These are phyloP conservation scores for Aphelenchoides fujianensis DNA, from an alignment of 1,140 invertebrate species.

Conservation along the genomic window DNA sequence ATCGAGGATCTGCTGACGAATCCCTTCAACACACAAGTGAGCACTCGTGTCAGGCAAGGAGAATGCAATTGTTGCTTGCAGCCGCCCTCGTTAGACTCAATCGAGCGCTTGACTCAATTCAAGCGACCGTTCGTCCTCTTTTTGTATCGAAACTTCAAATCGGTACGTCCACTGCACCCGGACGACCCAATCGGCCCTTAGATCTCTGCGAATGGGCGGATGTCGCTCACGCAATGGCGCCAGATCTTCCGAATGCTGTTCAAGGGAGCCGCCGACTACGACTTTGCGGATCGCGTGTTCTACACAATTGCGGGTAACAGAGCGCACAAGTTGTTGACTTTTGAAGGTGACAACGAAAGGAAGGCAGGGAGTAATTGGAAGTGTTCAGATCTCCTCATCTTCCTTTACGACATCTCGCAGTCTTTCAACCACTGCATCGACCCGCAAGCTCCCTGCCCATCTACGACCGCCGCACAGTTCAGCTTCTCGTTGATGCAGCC, in stretches of 20 bases:
- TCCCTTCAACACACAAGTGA: constrained; percentile 52
- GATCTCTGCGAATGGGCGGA: constrained; percentile 43
- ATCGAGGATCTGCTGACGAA: constrained; percentile 48
- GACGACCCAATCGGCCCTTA: constrained; percentile 31
- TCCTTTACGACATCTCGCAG: constrained; percentile 39
- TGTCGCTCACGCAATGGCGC: constrained; percentile 39
- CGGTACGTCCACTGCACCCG: constrained; percentile 33
- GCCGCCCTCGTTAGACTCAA: constrained; percentile 49
- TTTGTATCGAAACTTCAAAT: constrained; percentile 52
- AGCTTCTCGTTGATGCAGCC: constrained; percentile 44
- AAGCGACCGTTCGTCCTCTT: constrained; percentile 49
- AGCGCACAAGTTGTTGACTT: constrained; percentile 26
- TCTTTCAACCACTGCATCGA: constrained; percentile 10
- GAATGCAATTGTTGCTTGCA: constrained; percentile 2
- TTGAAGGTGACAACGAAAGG: constrained; percentile 25
- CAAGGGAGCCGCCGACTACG: constrained; percentile 45
- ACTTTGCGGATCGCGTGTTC: constrained; percentile 45
- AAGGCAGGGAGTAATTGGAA: constrained; percentile 9
- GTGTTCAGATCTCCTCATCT: constrained; percentile 35
- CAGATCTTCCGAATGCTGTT: constrained; percentile 47
- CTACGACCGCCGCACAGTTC: constrained; percentile 45
- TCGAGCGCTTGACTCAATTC: constrained; percentile 46
- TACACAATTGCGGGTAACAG: constrained; percentile 35
- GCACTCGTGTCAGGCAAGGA: too few relatives aligned
- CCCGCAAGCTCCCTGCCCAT: constrained; percentile 11